Evolutionary conservation across 2,797 vertebrate species (phyloP), one percentile per base, ranked within the genome.

Genomic region (Euthynnus affinis): DNA sequence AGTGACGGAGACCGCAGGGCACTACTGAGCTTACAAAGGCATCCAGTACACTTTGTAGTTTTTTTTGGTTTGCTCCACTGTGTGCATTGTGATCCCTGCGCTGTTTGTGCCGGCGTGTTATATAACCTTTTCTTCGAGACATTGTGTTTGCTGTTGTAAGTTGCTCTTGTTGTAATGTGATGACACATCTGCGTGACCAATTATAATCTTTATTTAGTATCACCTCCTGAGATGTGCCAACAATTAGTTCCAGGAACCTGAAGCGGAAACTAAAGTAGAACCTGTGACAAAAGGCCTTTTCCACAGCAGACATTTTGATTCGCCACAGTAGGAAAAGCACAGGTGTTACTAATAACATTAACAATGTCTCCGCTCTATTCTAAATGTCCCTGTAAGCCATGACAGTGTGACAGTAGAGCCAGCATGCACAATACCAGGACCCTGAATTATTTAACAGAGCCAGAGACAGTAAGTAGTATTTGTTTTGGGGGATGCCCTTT

Each of bases 271-370:
- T 49, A 60, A 56, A 59, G 17, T 51, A n/a, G 40, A 63, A 58
- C n/a, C 25, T 18, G 6, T 46, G 58, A 69, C 57, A 22, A 4
- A 13, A 9, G 52, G 52, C 32, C 44, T 49, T 56, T 65, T 66
- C 64, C 56, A 32, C 59, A 18, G 44, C n/a, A 15, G 15, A 29
- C 13, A 22, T 57, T 40, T 48, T 23, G 17, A 60, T 42, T 42
- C 6, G 29, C 61, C 61, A 34, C 4, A 27, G 53, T 8, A 20
- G 34, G 32, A 13, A 37, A 42, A 44, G 79, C 68, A n/a, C 34
- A 10, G 48, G 64, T 49, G 46, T 48, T 17, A 48, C 71, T 64
- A 42, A 82, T 25, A 34, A 70, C 55, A 22, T 74, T 64, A 68
- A 68, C 29, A 1, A 49, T 8, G 46, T 3, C 46, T 20, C 46